Percentiles rank a stretch among this genome's conserved stretches.
Conservation (phyloP, 2,113 vertebrate genomes). For the Pituophis catenifer region DNA sequence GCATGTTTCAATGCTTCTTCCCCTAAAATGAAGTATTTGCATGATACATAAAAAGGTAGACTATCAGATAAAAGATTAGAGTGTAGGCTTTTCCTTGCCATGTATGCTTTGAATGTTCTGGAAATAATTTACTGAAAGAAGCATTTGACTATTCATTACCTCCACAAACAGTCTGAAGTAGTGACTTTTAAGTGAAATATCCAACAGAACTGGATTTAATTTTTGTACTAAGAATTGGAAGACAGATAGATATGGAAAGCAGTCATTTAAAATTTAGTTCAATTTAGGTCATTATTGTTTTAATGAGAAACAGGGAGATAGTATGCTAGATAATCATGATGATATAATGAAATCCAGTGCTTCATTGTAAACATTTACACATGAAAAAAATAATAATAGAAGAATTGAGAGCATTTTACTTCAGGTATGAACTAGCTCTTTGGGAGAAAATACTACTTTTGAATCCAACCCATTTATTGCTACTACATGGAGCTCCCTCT, state of each 20-base stretch:
- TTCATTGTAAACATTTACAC: not conserved
- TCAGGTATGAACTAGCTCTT: no score
- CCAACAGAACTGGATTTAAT: not conserved
- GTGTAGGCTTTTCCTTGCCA: no score
- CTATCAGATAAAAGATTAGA: no score
- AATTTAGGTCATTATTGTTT: not conserved
- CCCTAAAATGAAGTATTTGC: no score
- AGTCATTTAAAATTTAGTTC: constrained; percentile 4
- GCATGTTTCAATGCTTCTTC: no score
- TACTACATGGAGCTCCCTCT: not conserved
- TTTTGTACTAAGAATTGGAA: constrained; percentile 12
- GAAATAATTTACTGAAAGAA: no score
- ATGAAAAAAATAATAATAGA: not conserved
- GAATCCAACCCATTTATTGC: not conserved
- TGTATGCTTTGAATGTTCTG: no score
- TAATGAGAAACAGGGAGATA: not conserved
- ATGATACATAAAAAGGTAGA: no score
- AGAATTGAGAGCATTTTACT: not conserved
- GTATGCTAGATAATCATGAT: not conserved
- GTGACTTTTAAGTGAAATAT: not conserved
- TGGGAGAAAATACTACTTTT: not conserved
- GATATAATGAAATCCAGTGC: not conserved
- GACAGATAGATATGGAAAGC: not conserved
- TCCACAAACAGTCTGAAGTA: no score
- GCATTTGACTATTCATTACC: no score